Percentiles rank a stretch among this genome's conserved stretches.
Evolutionary conservation across 2,113 vertebrate genomes (phyloP).

Genomic region (Oreotrochilus melanogaster): DNA sequence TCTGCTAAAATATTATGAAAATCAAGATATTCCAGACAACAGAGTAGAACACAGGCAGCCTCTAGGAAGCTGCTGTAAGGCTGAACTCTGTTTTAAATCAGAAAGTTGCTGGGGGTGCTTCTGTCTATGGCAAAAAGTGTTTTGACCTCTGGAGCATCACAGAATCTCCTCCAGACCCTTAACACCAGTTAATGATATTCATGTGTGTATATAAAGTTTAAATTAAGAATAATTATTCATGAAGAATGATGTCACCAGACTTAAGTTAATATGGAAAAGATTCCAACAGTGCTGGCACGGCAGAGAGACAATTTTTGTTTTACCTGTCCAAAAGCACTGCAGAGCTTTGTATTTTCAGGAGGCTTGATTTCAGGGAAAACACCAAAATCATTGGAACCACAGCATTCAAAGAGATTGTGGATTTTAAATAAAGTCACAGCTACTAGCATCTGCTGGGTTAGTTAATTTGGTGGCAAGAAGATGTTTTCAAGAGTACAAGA

Average conservation of each 20-base stretch:
- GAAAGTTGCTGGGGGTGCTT: neutral
- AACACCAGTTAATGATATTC: neutral
- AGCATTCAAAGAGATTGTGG: neutral
- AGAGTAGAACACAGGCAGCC: neutral
- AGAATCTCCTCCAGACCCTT: neutral
- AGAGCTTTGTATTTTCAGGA: neutral
- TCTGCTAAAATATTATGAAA: neutral
- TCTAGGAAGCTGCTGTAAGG: neutral
- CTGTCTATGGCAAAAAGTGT: neutral
- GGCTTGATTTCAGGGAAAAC: neutral
- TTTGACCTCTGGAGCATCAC: neutral
- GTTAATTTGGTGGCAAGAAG: neutral
- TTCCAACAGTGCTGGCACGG: rapidly evolving
- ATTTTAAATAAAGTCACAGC: neutral
- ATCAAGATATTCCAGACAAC: neutral
- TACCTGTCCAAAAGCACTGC: neutral
- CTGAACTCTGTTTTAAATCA: neutral
- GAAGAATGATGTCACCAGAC: neutral
- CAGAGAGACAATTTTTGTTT: neutral
- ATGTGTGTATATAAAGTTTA: neutral
- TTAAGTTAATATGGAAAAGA: neutral
- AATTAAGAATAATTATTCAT: neutral
- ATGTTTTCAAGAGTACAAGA: neutral
- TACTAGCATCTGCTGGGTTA: neutral
- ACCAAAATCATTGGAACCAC: neutral